Evolutionary conservation across 2,888 invertebrate species (phyloP), one percentile per base, ranked within the genome.

Genomic region (Thyatira batis): DNA sequence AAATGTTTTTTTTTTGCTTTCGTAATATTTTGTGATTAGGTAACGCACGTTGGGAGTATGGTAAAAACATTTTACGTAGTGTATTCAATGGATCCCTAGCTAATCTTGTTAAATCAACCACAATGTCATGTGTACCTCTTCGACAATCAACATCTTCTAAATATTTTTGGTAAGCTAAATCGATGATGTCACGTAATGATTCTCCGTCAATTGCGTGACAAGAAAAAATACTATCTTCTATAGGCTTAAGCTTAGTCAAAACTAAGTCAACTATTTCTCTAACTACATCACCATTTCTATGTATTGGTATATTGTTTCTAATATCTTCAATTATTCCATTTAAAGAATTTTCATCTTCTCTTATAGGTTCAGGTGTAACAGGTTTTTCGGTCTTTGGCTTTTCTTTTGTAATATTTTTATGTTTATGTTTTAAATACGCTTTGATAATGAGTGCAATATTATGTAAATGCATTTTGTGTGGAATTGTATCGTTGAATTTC

Each of bases 391-490:
- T 44, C 11, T 44, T 21, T 21, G n/a, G 13, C 8, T 45, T 20
- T 45, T 45, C 6, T 10, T 45, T 23, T 4, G 11, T n/a, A 20
- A 3, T 11, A 44, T 20, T 21, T 20, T 9, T 10, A 20, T 9
- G 8, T 20, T 6, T 44, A 20, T 45, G 23, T 45, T 45, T 21
- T 51, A 71, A 54, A 53, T 71, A 71, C 4, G 67, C 73, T 53
- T 58, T 50, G 48, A 71, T 54, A 9, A 71, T 64, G 21, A 65
- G 21, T 5, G 63, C 73, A 51, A 71, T 73, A 45, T 71, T 73
- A 13, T 71, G 69, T 52, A 71, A n/a, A 1, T 52, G 58, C 0
- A 3, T 49, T 10, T 63, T 55, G 28, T 49, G 55, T 0, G 65
- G 62, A 17, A 48, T 10, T 45, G 56, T 21, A 10, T 63, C 59